These are phyloP conservation scores for Caretta caretta DNA, from an alignment of 2,113 vertebrate species.

Conservation along the genomic window DNA sequence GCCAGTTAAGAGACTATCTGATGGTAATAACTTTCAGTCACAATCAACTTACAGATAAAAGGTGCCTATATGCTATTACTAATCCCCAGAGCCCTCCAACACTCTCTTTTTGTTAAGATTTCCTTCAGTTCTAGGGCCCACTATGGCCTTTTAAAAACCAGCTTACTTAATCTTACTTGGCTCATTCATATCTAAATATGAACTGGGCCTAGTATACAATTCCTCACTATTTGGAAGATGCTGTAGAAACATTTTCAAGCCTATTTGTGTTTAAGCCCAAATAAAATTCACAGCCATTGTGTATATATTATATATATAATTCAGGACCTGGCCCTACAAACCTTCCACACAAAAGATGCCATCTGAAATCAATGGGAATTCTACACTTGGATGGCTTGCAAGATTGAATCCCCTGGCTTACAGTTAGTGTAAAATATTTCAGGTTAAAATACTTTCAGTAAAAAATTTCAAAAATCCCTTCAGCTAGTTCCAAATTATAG, in stretches of 20 bases:
- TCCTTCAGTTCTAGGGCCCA: neutral
- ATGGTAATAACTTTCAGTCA: neutral
- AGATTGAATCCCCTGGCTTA: neutral
- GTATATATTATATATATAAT: neutral
- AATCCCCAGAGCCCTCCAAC: neutral
- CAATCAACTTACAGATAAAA: neutral
- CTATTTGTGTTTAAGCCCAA: neutral
- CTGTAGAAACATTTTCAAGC: neutral
- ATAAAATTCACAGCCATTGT: too few species aligned
- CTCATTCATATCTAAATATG: neutral
- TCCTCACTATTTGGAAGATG: neutral
- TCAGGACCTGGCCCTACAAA: neutral
- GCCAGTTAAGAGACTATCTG: neutral
- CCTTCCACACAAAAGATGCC: neutral
- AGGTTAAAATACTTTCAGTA: neutral
- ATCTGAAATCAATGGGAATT: neutral
- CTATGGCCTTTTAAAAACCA: neutral
- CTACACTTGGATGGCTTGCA: neutral
- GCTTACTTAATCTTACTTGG: neutral
- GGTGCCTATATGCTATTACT: neutral
- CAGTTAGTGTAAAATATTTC: neutral
- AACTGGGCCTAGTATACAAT: neutral
- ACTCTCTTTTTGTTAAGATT: neutral
- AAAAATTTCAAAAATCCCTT: neutral
- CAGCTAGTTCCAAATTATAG: neutral